Evolutionary conservation across 2,797 vertebrate species (phyloP).

Genomic region (Limosa lapponica): DNA sequence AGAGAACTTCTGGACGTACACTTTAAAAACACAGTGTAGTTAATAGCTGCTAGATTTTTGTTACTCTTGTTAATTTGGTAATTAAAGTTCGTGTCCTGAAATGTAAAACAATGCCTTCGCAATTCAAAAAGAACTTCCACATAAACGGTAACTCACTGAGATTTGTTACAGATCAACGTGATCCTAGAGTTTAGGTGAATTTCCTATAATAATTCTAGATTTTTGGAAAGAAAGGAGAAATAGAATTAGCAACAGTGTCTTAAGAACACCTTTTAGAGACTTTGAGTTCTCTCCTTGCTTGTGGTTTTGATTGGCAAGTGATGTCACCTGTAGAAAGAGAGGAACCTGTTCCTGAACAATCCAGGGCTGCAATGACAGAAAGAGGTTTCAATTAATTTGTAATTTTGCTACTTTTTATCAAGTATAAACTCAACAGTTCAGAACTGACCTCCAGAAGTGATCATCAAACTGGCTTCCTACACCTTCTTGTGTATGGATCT

Average conservation of each 20-base stretch:
- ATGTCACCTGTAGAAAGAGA: background rate
- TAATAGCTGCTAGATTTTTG: constrained; percentile 19
- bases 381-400: background rate
- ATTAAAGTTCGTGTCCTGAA: constrained; percentile 33
- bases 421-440: background rate
- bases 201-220: background rate
- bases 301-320: background rate
- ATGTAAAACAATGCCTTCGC: background rate
- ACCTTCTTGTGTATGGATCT: background rate
- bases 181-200: background rate
- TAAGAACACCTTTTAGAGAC: background rate
- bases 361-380: background rate
- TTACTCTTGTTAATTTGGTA: constrained; percentile 21
- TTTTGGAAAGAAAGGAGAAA: background rate
- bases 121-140: background rate
- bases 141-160: background rate
- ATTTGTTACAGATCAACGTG: background rate
- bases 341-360: background rate
- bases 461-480: background rate
- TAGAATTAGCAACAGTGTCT: background rate
- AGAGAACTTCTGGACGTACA: background rate
- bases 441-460: background rate
- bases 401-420: background rate
- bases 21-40: background rate
- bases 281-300: background rate